phyloP scores from a whole-genome alignment of 2,797 vertebrate genomes.

The Malurus leucopterus region DNA sequence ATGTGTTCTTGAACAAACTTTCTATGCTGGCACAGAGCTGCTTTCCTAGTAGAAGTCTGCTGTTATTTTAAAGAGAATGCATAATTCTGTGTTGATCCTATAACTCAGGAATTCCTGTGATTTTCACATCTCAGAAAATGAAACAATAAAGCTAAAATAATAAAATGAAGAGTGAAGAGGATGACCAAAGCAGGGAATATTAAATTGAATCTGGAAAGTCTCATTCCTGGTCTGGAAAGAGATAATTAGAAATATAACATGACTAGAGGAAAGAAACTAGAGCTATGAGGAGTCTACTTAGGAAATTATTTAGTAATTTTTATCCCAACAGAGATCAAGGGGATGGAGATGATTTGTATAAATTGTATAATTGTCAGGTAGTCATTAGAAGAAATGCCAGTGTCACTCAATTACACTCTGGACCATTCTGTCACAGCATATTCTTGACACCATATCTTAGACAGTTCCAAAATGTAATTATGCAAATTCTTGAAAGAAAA shows the following conservation, averaged over 20 bases:
- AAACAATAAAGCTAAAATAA: neutral
- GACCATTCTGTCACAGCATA: neutral
- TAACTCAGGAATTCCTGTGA: neutral
- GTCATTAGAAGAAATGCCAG: neutral
- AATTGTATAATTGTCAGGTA: neutral
- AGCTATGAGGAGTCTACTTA: neutral
- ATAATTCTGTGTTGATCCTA: neutral
- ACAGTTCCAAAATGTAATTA: neutral
- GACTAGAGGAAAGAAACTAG: neutral
- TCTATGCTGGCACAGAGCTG: neutral
- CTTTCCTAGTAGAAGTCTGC: neutral
- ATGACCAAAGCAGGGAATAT: neutral
- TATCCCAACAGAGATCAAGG: neutral
- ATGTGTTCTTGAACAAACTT: neutral
- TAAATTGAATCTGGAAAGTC: neutral
- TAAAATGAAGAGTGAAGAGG: neutral
- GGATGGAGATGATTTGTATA: neutral
- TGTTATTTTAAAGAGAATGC: neutral
- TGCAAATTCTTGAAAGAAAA: neutral
- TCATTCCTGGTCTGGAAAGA: neutral
- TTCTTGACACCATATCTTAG: neutral
- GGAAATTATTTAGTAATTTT: neutral
- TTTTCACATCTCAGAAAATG: neutral
- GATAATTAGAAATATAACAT: neutral
- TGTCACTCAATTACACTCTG: rapidly evolving